These are phyloP conservation scores for Drosophila mauritiana DNA, from an alignment of 1,140 invertebrate genomes.

Conservation along the genomic window DNA sequence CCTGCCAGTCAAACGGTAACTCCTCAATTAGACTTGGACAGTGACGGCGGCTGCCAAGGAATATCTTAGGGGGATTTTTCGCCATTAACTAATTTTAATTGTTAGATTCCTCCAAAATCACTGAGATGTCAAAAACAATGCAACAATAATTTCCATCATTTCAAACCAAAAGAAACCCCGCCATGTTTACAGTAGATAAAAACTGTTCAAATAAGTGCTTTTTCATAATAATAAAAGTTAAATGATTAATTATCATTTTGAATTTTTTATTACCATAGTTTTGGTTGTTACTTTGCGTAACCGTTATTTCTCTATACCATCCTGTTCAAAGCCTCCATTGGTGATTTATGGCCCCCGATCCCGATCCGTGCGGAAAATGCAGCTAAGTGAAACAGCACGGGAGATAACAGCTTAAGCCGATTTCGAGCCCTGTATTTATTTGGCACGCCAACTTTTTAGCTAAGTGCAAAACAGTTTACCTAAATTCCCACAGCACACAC, in stretches of 20 bases:
- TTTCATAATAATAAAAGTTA: no score
- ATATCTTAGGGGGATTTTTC: neutral
- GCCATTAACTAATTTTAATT: neutral
- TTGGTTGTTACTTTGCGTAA: no score
- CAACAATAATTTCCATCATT: neutral
- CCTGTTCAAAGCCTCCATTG: neutral
- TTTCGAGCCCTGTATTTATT: conserved; percentile 73
- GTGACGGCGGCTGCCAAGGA: neutral
- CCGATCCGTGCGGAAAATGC: conserved; percentile 29
- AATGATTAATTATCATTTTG: no score
- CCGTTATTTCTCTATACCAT: no score
- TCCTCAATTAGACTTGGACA: conserved; percentile 77
- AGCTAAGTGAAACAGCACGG: conserved; percentile 66
- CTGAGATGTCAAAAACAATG: no score
- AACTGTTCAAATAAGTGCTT: no score
- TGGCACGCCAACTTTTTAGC: conserved; percentile 73
- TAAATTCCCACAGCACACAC: conserved; percentile 57
- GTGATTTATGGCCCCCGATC: conserved; percentile 61
- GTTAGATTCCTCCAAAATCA: no score
- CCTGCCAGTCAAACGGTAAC: conserved; percentile 76
- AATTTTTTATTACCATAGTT: no score
- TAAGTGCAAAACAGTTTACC: conserved; percentile 83
- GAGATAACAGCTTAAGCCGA: conserved; percentile 68
- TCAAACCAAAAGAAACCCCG: no score
- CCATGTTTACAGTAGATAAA: no score